Evolutionary conservation across 2,113 vertebrate species (phyloP).

Genomic region (Phrynosoma platyrhinos): DNA sequence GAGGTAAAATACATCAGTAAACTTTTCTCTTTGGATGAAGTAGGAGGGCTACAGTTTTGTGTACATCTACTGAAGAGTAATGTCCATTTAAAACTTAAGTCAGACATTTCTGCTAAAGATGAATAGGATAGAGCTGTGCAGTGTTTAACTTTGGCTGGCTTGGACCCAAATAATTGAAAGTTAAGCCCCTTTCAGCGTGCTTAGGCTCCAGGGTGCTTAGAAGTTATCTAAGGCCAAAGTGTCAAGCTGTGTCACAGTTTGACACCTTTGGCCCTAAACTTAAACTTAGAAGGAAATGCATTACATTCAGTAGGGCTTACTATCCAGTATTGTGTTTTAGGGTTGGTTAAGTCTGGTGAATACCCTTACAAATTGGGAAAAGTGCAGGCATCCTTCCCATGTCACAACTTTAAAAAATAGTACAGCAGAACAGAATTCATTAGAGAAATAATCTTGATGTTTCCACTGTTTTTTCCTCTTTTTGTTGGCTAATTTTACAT

Average conservation of each 20-base stretch:
- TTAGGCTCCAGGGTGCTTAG: no score
- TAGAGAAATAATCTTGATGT: not conserved
- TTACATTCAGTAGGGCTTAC: not conserved
- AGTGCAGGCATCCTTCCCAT: not conserved
- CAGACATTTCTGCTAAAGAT: not conserved
- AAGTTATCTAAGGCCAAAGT: not conserved
- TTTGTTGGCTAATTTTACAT: not conserved
- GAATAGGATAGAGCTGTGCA: no score
- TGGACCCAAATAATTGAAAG: not conserved
- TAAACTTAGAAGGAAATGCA: not conserved
- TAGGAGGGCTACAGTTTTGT: not conserved
- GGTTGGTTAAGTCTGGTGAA: not conserved
- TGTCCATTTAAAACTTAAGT: not conserved
- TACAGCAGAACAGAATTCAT: not conserved
- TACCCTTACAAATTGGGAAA: not conserved
- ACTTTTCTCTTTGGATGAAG: not conserved
- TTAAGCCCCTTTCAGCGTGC: not conserved
- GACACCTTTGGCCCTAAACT: not conserved
- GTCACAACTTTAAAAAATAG: not conserved
- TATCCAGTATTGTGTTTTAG: not conserved
- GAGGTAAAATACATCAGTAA: not conserved
- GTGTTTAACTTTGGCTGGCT: not conserved
- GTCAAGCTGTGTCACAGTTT: not conserved
- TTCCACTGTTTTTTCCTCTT: not conserved
- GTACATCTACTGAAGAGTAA: not conserved